phyloP scores from a whole-genome alignment of 2,113 vertebrate species.

The Ptilorrhoa leucosticta region DNA sequence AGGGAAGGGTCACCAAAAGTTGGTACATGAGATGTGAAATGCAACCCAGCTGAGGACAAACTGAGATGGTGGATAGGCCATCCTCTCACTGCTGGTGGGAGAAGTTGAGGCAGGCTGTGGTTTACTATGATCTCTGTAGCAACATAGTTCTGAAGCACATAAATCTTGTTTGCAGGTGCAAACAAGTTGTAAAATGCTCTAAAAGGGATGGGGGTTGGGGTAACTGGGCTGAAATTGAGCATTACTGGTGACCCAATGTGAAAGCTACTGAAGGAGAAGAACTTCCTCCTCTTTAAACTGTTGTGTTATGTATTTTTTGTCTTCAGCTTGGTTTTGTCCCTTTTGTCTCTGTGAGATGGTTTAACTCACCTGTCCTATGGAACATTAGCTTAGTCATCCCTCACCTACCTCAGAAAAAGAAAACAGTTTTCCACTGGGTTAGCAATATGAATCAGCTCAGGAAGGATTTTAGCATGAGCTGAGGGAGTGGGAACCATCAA shows the following conservation, averaged over 20 bases:
- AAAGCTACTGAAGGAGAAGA: not conserved
- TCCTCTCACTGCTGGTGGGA: not conserved
- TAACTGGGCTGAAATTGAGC: not conserved
- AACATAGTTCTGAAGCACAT: not conserved
- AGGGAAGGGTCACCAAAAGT: not conserved
- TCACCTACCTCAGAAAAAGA: not conserved
- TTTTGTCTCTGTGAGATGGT: accelerated
- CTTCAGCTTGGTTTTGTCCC: not conserved
- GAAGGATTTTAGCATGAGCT: not conserved
- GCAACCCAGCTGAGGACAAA: not conserved
- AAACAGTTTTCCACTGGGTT: not conserved
- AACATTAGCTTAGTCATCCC: not conserved
- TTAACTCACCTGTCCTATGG: not conserved
- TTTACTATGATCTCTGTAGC: not conserved
- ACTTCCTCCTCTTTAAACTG: not conserved
- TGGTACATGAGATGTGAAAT: not conserved
- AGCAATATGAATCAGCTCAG: not conserved
- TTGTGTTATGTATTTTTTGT: not conserved
- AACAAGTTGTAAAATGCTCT: not conserved
- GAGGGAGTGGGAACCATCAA: not conserved
- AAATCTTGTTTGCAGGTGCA: not conserved
- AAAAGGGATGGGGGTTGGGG: accelerated
- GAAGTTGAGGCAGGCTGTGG: not conserved
- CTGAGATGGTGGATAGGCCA: not conserved
- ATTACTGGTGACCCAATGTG: not conserved